Percentiles rank a stretch among this genome's conserved stretches.
Conservation (phyloP, 2,888 invertebrate species). For the Clunio marinus region DNA sequence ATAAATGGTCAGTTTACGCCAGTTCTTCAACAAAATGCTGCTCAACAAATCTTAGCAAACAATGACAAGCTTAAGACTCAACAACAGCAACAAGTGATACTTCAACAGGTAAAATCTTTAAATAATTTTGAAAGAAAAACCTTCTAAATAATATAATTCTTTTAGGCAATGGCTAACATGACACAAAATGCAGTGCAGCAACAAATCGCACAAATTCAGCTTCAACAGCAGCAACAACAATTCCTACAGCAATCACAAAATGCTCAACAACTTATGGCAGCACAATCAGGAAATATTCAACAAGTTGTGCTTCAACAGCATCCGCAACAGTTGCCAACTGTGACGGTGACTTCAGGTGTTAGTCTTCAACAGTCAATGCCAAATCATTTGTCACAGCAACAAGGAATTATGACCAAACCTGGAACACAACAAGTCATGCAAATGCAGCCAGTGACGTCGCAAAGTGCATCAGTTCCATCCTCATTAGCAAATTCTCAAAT, state of each 20-base stretch:
- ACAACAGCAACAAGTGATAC: constrained; percentile 47
- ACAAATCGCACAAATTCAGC: constrained; percentile 47
- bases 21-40: constrained; percentile 17
- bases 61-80: constrained; percentile 40
- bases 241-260: constrained; percentile 53
- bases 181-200: constrained; percentile 45
- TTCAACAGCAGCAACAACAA: constrained; percentile 50
- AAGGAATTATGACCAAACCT: constrained; percentile 39
- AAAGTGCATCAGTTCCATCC: background rate
- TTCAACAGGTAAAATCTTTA: constrained; percentile 42
- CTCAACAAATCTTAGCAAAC: constrained; percentile 16
- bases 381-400: constrained; percentile 42
- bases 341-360: constrained; percentile 40
- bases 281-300: constrained; percentile 44
- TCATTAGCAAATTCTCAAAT: constrained; percentile 31
- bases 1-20: constrained; percentile 44
- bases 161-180: constrained; percentile 31
- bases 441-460: constrained; percentile 19
- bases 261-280: constrained; percentile 53
- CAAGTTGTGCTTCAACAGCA: constrained; percentile 46
- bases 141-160: background rate
- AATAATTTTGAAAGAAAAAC: no score
- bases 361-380: constrained; percentile 22
- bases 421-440: constrained; percentile 29
- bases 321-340: constrained; percentile 44